These are phyloP conservation scores for Neodiprion pinetum DNA, from an alignment of 1,140 invertebrate genomes.

Conservation along the genomic window DNA sequence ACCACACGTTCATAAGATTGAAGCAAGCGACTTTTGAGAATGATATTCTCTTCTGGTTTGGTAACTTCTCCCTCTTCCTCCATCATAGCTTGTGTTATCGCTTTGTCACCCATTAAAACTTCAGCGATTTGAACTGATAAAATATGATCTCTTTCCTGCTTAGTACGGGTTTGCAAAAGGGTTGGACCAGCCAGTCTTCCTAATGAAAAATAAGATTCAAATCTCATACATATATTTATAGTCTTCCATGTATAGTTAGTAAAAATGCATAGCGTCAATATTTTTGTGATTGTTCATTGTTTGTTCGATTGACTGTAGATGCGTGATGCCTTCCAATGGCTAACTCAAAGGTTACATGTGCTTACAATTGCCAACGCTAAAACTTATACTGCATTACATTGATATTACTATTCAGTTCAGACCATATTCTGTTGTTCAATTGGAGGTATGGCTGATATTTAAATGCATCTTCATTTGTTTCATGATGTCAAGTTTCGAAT, in stretches of 20 bases:
- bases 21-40: conserved; percentile 38
- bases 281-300: not conserved
- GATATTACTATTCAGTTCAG: too few species aligned
- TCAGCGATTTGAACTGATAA: conserved; percentile 61
- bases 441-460: too few species aligned
- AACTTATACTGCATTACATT: too few species aligned
- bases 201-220: conserved; percentile 28
- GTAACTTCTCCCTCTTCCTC: conserved; percentile 10
- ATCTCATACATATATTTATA: not conserved
- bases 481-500: too few species aligned
- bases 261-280: conserved; percentile 3
- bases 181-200: conserved; percentile 42
- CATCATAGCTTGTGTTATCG: conserved; percentile 39
- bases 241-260: conserved; percentile 23
- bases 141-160: conserved; percentile 56
- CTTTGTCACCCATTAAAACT: conserved; percentile 51
- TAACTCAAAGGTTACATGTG: too few species aligned
- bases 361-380: too few species aligned
- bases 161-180: conserved; percentile 51
- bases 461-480: too few species aligned
- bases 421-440: too few species aligned
- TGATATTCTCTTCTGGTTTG: conserved; percentile 22
- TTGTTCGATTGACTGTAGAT: too few species aligned
- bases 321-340: too few species aligned
- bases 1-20: conserved; percentile 35